Evolutionary conservation across 2,113 vertebrate species (phyloP).

Genomic region (Dicerorhinus sumatrensis): DNA sequence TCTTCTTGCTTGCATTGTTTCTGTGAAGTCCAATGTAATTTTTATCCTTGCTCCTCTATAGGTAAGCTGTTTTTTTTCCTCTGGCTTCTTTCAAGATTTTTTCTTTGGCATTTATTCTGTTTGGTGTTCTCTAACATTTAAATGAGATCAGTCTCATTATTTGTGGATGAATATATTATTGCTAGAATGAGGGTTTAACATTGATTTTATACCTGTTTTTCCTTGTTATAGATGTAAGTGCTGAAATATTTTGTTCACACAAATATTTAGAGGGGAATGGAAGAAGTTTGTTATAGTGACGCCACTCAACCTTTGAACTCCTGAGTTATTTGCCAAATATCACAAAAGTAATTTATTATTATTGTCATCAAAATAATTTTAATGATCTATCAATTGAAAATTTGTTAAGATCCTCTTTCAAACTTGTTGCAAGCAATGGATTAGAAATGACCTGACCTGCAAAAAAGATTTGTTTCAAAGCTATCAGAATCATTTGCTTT

Average conservation of each 20-base stretch:
- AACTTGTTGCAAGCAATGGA: neutral
- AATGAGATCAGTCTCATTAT: conserved; percentile 11
- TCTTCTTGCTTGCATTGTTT: neutral
- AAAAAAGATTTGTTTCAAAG: conserved; percentile 51
- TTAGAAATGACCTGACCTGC: conserved; percentile 22
- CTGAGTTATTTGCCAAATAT: neutral
- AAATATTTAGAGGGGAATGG: conserved; percentile 17
- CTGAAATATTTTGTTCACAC: conserved; percentile 49
- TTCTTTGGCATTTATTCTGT: neutral
- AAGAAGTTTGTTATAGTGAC: conserved; percentile 23
- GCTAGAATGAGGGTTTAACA: neutral
- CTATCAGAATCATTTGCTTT: conserved; percentile 56
- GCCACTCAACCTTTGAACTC: neutral
- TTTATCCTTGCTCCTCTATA: neutral
- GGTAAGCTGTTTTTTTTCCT: neutral
- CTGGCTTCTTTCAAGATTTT: neutral
- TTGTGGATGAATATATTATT: conserved; percentile 56
- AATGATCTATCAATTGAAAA: neutral
- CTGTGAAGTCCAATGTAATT: neutral
- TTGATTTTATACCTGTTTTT: conserved; percentile 40
- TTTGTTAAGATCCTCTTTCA: conserved; percentile 53
- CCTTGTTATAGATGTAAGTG: neutral
- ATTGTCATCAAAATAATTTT: conserved; percentile 22
- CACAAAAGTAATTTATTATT: conserved; percentile 52
- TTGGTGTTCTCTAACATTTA: neutral